Percentiles rank a stretch among this genome's conserved stretches.
phyloP scores from a whole-genome alignment of 1,140 invertebrate genomes.

The Bombus cullumanus region DNA sequence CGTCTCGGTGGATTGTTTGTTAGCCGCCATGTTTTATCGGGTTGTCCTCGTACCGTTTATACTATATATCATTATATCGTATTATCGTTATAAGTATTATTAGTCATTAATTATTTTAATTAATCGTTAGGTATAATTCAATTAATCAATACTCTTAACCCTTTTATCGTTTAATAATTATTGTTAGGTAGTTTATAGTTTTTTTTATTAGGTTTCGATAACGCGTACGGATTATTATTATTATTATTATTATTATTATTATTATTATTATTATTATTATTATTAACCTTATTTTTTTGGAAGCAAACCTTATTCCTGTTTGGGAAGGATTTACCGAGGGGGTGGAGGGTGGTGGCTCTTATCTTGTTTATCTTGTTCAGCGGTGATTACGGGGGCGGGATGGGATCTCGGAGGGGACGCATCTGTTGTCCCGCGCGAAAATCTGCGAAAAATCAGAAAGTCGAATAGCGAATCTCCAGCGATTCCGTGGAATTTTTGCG shows the following conservation, averaged over 20 bases:
- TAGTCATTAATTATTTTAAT: slow-evolving; percentile 74
- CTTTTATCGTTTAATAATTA: slow-evolving; percentile 78
- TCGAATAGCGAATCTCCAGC: slow-evolving; percentile 69
- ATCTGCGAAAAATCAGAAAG: slow-evolving; percentile 75
- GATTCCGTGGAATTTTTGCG: slow-evolving; percentile 67
- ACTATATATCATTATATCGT: slow-evolving; percentile 71
- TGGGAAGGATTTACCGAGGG: slow-evolving; percentile 71
- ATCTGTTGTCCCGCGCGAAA: slow-evolving; percentile 70
- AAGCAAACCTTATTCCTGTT: slow-evolving; percentile 78
- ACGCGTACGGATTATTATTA: slow-evolving; percentile 69
- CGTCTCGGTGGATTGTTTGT: slow-evolving; percentile 80
- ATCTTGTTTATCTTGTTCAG: slow-evolving; percentile 34
- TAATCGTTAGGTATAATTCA: slow-evolving; percentile 76
- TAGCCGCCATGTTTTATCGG: slow-evolving; percentile 79
- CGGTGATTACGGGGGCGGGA: slow-evolving; percentile 63
- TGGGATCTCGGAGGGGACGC: slow-evolving; percentile 69
- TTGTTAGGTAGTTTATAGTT: slow-evolving; percentile 82
- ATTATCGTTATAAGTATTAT: slow-evolving; percentile 72
- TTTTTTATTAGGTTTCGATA: slow-evolving; percentile 77
- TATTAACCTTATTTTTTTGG: slow-evolving; percentile 64
- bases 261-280: background rate
- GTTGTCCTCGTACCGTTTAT: slow-evolving; percentile 78
- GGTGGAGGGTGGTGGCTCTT: slow-evolving; percentile 63
- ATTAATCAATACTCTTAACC: slow-evolving; percentile 80
- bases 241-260: background rate